A percentile compares a stretch with the other conserved stretches of the same genome.
Conservation (phyloP, 2,797 vertebrate genomes). For the Agapornis canus region DNA sequence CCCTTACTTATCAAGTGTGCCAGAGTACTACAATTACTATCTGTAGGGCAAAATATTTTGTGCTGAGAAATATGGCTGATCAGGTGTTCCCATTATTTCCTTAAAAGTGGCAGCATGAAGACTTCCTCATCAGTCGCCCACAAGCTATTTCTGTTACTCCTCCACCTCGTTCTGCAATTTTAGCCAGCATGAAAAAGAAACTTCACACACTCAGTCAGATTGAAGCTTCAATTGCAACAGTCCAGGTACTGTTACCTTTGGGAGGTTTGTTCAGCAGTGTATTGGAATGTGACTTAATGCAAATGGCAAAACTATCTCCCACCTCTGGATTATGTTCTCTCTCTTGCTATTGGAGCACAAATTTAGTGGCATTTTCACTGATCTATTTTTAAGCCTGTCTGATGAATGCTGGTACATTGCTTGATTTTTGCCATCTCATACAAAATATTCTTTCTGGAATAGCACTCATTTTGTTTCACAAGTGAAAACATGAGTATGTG, state of each 20-base stretch:
- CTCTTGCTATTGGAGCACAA: background rate
- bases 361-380: background rate
- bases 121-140: slow-evolving; percentile 88
- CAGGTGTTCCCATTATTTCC: background rate
- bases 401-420: background rate
- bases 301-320: background rate
- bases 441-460: background rate
- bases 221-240: slow-evolving; percentile 88
- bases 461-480: background rate
- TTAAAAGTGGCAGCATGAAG: slow-evolving; percentile 95
- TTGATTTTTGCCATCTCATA: background rate
- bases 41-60: background rate
- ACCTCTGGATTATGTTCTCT: fast-evolving
- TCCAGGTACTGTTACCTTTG: slow-evolving; percentile 82
- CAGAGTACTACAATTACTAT: background rate
- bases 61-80: background rate
- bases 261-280: background rate
- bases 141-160: slow-evolving; percentile 91
- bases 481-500: background rate
- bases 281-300: background rate
- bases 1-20: background rate
- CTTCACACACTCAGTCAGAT: slow-evolving; percentile 95
- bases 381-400: background rate
- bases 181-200: slow-evolving; percentile 98
- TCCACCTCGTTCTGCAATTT: slow-evolving; percentile 91